These are phyloP conservation scores for Unio pictorum DNA, from an alignment of 2,888 invertebrate species.

Conservation along the genomic window DNA sequence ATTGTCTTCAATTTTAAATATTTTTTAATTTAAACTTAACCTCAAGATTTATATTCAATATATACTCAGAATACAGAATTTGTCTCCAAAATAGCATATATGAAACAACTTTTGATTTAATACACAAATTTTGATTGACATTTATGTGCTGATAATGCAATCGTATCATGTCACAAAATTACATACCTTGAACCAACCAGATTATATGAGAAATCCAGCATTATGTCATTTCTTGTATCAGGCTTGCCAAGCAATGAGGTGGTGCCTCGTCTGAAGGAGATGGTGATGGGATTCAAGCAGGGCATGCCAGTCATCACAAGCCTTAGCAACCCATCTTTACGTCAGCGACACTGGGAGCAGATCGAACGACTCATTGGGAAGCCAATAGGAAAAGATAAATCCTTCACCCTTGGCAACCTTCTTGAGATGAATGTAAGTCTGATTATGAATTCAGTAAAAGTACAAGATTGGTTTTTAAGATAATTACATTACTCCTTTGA, in stretches of 20 bases:
- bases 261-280: slow-evolving; percentile 67
- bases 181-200: no score
- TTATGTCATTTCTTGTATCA: slow-evolving; percentile 18
- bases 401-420: slow-evolving; percentile 68
- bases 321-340: slow-evolving; percentile 68
- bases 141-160: background rate
- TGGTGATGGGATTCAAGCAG: slow-evolving; percentile 69
- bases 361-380: slow-evolving; percentile 68
- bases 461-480: background rate
- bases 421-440: slow-evolving; percentile 69
- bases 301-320: slow-evolving; percentile 71
- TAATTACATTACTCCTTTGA: no score
- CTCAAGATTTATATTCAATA: no score
- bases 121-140: no score
- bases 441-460: background rate
- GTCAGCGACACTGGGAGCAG: slow-evolving; percentile 68
- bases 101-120: no score
- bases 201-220: background rate
- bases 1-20: no score
- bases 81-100: no score
- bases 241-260: slow-evolving; percentile 70
- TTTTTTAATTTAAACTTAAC: no score
- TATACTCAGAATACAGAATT: no score
- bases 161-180: background rate
- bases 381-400: slow-evolving; percentile 65